Evolutionary conservation across 2,888 invertebrate species (phyloP).

Genomic region (Podotricha telesiphe): DNA sequence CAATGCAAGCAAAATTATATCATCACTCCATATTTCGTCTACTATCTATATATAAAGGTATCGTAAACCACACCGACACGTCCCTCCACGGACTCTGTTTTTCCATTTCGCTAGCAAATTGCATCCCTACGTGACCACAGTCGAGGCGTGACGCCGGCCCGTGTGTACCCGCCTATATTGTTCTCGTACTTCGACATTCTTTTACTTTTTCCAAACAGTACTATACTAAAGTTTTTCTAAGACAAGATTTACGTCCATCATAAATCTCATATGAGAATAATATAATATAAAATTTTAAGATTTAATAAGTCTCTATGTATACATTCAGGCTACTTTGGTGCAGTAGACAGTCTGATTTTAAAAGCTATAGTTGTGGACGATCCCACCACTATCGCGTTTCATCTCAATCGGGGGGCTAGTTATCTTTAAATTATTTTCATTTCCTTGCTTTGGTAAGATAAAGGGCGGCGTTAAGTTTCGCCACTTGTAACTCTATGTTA

Average conservation of each 20-base stretch:
- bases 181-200: conserved; percentile 33
- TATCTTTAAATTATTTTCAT: background rate
- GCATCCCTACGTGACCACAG: conserved; percentile 45
- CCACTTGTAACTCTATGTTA: background rate
- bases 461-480: background rate
- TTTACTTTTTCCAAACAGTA: conserved; percentile 38
- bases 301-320: no score
- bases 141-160: conserved; percentile 36
- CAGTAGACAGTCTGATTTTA: background rate
- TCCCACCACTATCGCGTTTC: no score
- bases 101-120: conserved; percentile 49
- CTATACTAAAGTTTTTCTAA: conserved; percentile 14
- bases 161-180: conserved; percentile 37
- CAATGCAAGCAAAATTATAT: background rate
- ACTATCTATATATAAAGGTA: conserved; percentile 28
- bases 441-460: background rate
- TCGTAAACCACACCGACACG: conserved; percentile 42
- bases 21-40: conserved; percentile 9
- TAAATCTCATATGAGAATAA: no score
- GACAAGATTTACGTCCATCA: conserved; percentile 23
- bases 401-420: background rate
- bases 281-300: no score
- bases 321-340: background rate
- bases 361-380: background rate
- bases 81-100: conserved; percentile 42